A percentile compares a stretch with the other conserved stretches of the same genome.
Evolutionary conservation across 1,140 invertebrate species (phyloP).

Genomic region (Micrasema minimum): DNA sequence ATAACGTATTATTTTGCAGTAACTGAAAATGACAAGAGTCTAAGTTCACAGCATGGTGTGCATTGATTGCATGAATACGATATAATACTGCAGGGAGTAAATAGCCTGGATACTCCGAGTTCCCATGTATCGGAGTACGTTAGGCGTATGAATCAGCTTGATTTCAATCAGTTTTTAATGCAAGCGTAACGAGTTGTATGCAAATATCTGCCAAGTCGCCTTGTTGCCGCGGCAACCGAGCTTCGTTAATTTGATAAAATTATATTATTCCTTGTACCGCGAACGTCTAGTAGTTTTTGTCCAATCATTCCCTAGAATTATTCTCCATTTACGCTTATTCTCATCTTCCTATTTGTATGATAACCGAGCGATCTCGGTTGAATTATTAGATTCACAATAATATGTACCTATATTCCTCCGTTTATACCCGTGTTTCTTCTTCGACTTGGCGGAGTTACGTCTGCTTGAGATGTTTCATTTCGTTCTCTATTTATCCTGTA

Average conservation of each 20-base stretch:
- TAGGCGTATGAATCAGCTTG: conserved; percentile 36
- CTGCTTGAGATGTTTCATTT: conserved; percentile 34
- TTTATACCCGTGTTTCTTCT: conserved; percentile 7
- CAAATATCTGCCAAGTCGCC: conserved; percentile 34
- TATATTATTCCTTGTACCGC: conserved; percentile 27
- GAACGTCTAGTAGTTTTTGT: conserved; percentile 26
- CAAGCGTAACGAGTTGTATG: conserved; percentile 48
- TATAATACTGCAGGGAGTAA: no score
- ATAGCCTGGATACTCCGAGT: no score
- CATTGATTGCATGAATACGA: no score
- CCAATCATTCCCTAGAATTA: conserved; percentile 31
- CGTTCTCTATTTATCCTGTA: conserved; percentile 35
- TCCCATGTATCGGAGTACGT: no score
- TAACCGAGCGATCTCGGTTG: conserved; percentile 33
- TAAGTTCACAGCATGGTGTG: no score
- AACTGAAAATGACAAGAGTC: no score
- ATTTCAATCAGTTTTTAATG: conserved; percentile 49
- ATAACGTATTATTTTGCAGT: no score
- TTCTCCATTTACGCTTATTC: conserved; percentile 35
- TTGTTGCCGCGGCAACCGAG: conserved; percentile 11
- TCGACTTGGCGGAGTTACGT: conserved; percentile 9
- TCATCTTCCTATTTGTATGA: conserved; percentile 32
- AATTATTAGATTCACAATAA: conserved; percentile 35
- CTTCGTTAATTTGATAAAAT: conserved; percentile 19
- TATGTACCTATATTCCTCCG: conserved; percentile 10